These are phyloP conservation scores for Chaetodon trifascialis DNA, from an alignment of 2,113 vertebrate genomes.

Conservation along the genomic window DNA sequence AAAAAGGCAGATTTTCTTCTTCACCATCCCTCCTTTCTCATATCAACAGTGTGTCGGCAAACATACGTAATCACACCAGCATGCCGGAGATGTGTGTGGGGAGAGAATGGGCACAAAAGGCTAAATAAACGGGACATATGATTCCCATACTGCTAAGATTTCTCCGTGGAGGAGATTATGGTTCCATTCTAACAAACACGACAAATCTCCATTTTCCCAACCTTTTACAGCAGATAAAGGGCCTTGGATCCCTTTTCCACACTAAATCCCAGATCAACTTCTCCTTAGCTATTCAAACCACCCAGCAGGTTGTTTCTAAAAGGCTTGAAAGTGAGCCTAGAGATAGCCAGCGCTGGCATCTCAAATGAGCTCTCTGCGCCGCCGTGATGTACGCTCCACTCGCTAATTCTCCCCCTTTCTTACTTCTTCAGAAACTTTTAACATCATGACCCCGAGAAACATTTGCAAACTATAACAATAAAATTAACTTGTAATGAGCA, in stretches of 20 bases:
- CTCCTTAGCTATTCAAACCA: conserved; percentile 77
- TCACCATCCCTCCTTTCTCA: conserved; percentile 14
- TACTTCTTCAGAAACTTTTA: conserved; percentile 84
- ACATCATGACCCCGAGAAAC: conserved; percentile 86
- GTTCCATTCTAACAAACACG: conserved; percentile 75
- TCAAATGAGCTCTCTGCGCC: conserved; percentile 68
- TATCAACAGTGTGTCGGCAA: conserved; percentile 36
- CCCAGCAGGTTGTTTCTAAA: conserved; percentile 81
- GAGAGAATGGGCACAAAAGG: conserved; percentile 57
- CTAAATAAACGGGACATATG: conserved; percentile 49
- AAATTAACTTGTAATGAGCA: conserved; percentile 90
- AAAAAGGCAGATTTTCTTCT: conserved; percentile 37
- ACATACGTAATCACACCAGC: conserved; percentile 39
- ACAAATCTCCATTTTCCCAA: conserved; percentile 80
- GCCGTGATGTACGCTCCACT: conserved; percentile 47
- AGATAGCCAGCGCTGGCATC: conserved; percentile 65
- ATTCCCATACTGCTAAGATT: conserved; percentile 69
- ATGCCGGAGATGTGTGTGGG: conserved; percentile 33
- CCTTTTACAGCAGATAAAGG: conserved; percentile 81
- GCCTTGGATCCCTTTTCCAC: conserved; percentile 75
- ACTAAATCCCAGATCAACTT: conserved; percentile 77
- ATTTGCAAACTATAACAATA: conserved; percentile 89
- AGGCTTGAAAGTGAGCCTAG: conserved; percentile 75
- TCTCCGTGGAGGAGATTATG: conserved; percentile 73
- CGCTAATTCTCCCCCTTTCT: conserved; percentile 74